Conservation (phyloP, 1,140 invertebrate genomes). For the Listronotus oregonensis region DNA sequence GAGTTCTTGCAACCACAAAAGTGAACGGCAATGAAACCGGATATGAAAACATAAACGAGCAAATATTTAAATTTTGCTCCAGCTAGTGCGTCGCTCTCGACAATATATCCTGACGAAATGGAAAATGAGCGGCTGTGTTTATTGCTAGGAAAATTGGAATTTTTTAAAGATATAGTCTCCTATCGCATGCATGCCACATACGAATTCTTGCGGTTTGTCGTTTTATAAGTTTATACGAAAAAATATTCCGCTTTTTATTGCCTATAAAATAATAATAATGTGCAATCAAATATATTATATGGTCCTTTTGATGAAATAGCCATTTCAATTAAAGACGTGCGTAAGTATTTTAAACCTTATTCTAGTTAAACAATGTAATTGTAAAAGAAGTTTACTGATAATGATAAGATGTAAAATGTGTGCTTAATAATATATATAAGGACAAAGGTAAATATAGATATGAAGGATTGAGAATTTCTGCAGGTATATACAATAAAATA, state of each 20-base stretch:
- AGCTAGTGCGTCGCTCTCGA: conserved; percentile 30
- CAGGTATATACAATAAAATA: too few species aligned
- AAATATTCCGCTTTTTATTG: conserved; percentile 26
- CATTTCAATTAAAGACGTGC: too few species aligned
- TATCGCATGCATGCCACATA: conserved; percentile 25
- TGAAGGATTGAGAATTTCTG: too few species aligned
- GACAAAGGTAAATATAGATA: too few species aligned
- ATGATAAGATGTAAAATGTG: too few species aligned
- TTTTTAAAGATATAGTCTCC: conserved; percentile 37
- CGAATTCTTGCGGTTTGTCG: conserved; percentile 37
- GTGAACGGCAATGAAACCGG: conserved; percentile 35
- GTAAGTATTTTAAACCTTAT: too few species aligned
- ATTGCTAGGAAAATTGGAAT: conserved; percentile 41
- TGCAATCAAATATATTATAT: conserved; percentile 16
- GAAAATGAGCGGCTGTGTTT: conserved; percentile 38
- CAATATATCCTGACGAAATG: conserved; percentile 34
- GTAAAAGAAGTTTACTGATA: too few species aligned
- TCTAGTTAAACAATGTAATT: too few species aligned
- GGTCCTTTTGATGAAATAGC: not conserved
- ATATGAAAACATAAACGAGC: conserved; percentile 38
- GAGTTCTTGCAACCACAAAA: not conserved
- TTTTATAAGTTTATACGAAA: conserved; percentile 28
- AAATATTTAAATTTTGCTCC: conserved; percentile 34
- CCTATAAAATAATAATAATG: conserved; percentile 29
- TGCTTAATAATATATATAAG: too few species aligned